These are phyloP conservation scores for Lithobates pipiens DNA, from an alignment of 2,797 vertebrate genomes.

Conservation along the genomic window DNA sequence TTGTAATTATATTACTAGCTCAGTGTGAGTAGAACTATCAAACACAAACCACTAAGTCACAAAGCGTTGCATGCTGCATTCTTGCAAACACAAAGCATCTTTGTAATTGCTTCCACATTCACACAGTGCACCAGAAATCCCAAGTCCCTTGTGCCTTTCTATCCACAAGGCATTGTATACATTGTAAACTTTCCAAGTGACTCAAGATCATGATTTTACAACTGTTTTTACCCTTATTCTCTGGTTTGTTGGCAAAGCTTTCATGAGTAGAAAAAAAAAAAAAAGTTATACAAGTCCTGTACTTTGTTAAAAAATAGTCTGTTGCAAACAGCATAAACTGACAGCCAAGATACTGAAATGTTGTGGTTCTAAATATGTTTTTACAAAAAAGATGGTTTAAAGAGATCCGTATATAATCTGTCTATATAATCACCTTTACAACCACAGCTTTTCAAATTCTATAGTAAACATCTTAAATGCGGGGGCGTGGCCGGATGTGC, in stretches of 20 bases:
- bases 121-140: conserved; percentile 32
- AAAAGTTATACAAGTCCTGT: background rate
- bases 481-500: too few relatives aligned
- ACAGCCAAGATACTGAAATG: too few relatives aligned
- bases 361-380: too few relatives aligned
- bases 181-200: conserved; percentile 42
- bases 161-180: conserved; percentile 46
- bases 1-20: conserved; percentile 25
- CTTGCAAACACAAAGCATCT: conserved; percentile 48
- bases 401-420: too few relatives aligned
- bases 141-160: conserved; percentile 5
- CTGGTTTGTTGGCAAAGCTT: conserved; percentile 12
- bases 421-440: too few relatives aligned
- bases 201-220: conserved; percentile 23
- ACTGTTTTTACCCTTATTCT: conserved; percentile 17
- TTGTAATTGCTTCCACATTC: conserved; percentile 53
- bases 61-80: conserved; percentile 17
- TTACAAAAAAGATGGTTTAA: too few relatives aligned
- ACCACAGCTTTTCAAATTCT: too few relatives aligned
- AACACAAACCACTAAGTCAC: conserved; percentile 1
- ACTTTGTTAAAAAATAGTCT: too few relatives aligned
- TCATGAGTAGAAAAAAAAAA: background rate
- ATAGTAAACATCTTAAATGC: too few relatives aligned
- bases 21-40: conserved; percentile 9
- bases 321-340: too few relatives aligned